Evolutionary conservation across 2,888 invertebrate genomes (phyloP).

Genomic region (Gastrophysa polygoni): DNA sequence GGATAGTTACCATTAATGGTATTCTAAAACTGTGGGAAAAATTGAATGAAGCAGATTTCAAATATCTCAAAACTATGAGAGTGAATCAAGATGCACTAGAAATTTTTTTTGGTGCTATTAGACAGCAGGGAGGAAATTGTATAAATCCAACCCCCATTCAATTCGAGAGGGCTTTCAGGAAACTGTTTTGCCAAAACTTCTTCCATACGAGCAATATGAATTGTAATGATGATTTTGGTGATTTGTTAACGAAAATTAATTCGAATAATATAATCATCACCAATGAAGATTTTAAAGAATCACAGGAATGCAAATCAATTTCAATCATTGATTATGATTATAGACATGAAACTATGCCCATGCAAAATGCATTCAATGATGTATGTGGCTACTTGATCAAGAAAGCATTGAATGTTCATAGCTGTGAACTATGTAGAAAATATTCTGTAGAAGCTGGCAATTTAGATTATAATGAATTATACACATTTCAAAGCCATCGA

Average conservation of each 20-base stretch:
- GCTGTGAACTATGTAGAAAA: constrained; percentile 5
- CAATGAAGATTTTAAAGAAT: neutral
- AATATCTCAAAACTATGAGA: constrained; percentile 35
- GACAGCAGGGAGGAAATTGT: constrained; percentile 30
- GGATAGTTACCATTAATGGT: constrained; percentile 34
- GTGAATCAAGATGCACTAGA: constrained; percentile 39
- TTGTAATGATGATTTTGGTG: constrained; percentile 22
- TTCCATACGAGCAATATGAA: constrained; percentile 24
- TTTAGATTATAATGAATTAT: too few species aligned
- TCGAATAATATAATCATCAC: neutral
- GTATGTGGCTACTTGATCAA: constrained; percentile 23
- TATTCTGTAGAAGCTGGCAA: too few species aligned
- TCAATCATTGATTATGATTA: constrained; percentile 16
- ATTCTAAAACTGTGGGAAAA: constrained; percentile 33
- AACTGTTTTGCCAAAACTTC: constrained; percentile 19
- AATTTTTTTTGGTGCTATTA: constrained; percentile 38
- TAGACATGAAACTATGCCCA: constrained; percentile 10
- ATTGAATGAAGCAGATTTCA: constrained; percentile 23
- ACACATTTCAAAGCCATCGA: too few species aligned
- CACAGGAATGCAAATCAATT: neutral
- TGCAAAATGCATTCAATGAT: constrained; percentile 11
- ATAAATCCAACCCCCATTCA: constrained; percentile 13
- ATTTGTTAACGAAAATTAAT: neutral
- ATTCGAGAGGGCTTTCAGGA: constrained; percentile 9
- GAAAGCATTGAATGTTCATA: constrained; percentile 21